phyloP scores from a whole-genome alignment of 2,797 vertebrate genomes.

The Anguilla obscura region DNA sequence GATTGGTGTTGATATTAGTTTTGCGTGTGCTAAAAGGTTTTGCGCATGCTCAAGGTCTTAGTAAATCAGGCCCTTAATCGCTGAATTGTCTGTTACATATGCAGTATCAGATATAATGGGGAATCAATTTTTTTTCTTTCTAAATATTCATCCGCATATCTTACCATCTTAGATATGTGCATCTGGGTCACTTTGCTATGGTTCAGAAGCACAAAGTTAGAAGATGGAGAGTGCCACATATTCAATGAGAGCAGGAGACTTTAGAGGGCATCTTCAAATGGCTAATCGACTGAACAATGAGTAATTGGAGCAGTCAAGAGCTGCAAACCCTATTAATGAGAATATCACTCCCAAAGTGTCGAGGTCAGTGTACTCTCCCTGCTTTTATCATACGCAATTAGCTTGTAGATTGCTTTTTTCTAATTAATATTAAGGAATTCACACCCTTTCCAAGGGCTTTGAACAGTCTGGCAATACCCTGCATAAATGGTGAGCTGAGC shows the following conservation, averaged over 20 bases:
- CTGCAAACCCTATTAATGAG: background rate
- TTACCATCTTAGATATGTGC: background rate
- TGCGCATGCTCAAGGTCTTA: too few species aligned
- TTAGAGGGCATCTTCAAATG: background rate
- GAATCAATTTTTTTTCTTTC: too few species aligned
- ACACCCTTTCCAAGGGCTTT: constrained; percentile 1
- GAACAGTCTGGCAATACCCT: too few species aligned
- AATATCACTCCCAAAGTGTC: background rate
- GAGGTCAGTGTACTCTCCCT: background rate
- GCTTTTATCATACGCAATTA: background rate
- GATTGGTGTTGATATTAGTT: too few species aligned
- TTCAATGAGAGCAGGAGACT: background rate
- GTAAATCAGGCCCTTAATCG: too few species aligned
- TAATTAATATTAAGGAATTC: background rate
- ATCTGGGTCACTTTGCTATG: background rate
- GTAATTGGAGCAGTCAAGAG: background rate
- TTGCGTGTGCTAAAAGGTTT: too few species aligned
- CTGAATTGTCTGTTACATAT: too few species aligned
- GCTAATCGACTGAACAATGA: background rate
- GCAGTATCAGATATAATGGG: too few species aligned
- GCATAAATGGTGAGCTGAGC: too few species aligned
- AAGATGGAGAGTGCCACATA: background rate
- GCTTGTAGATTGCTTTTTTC: background rate
- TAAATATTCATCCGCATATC: background rate
- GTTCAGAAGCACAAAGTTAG: background rate